Base-by-base conservation (phyloP, 2,888 invertebrate species). In the Gymnoscelis rufifasciata region DNA sequence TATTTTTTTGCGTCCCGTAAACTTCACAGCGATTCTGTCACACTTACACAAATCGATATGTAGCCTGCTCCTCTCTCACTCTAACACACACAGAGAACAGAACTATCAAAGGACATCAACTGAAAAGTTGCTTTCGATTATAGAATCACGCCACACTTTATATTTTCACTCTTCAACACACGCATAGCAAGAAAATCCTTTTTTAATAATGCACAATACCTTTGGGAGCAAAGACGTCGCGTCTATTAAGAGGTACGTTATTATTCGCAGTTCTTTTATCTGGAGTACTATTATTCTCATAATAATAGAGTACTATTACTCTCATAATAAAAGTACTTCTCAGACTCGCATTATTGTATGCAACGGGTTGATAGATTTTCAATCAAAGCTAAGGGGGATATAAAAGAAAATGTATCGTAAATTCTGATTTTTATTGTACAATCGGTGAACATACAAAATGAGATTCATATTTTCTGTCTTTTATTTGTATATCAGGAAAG, bases 201-300 rank as follows among this genome's bases (percentile, higher is more conserved):
- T 43, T 49, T 44, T 49, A 44, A 44, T 49, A 49, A 41, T 41
- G 37, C 44, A 49, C 28, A 41, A 38, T 41, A 44, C 44, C 44
- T 11, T 26, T 35, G 44, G 29, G 44, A 49, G 37, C 19, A 30
- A 3, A 19, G 35, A 15, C 35, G 35, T 43, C 30, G 36, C 11
- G 40, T 37, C 10, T 44, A 43, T 43, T 29, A 36, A 24, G 11
- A 35, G 19, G 29, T 13, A 29, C 26, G 5, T 19, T 19, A 19
- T 19, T 19, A 19, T 19, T 19, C 19, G 2, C 33, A 31, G 24
- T 11, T 29, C 27, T 38, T 27, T 19, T 14, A 31, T 31, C 30
- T 13, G 8, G 14, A 15, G 33, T 7, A 33, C 19, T 31, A 11
- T 23, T 35, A 24, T 27, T 19, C 12, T 19, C 19, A 3, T 2